These are phyloP conservation scores for Nilaparvata lugens DNA, from an alignment of 1,140 invertebrate genomes.

Conservation along the genomic window DNA sequence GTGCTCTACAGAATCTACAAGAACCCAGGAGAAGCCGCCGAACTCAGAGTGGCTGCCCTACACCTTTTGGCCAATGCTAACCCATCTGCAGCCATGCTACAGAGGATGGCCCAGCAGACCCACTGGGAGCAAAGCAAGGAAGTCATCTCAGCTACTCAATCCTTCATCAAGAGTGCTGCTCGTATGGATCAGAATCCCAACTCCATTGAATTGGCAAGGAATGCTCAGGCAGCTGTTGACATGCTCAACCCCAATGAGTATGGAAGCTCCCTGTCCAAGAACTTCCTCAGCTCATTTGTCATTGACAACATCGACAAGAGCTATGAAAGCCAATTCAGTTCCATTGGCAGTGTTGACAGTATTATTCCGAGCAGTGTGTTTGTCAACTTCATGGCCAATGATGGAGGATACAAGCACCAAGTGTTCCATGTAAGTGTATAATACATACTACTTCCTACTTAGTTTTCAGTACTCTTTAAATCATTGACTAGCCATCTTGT, in stretches of 20 bases:
- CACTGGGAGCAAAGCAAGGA: slow-evolving; percentile 46
- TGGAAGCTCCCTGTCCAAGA: slow-evolving; percentile 41
- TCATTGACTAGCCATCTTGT: slow-evolving; percentile 32
- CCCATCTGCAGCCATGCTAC: slow-evolving; percentile 49
- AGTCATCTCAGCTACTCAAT: too few relatives aligned
- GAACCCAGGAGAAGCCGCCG: slow-evolving; percentile 49
- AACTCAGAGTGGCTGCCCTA: slow-evolving; percentile 53
- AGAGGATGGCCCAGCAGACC: slow-evolving; percentile 56
- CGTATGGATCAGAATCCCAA: slow-evolving; percentile 26
- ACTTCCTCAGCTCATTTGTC: slow-evolving; percentile 34
- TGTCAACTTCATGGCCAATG: slow-evolving; percentile 31
- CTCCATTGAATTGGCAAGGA: slow-evolving; percentile 38
- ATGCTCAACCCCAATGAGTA: slow-evolving; percentile 45
- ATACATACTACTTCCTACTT: too few relatives aligned
- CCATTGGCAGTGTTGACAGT: slow-evolving; percentile 46
- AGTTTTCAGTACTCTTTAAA: too few relatives aligned
- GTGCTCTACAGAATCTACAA: slow-evolving; percentile 55
- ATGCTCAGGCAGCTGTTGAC: slow-evolving; percentile 43
- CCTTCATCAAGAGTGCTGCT: slow-evolving; percentile 40
- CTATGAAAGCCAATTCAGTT: slow-evolving; percentile 33
- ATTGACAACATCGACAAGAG: slow-evolving; percentile 37
- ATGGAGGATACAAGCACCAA: slow-evolving; percentile 39
- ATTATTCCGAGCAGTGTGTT: slow-evolving; percentile 40
- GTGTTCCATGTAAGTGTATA: too few relatives aligned
- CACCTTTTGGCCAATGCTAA: slow-evolving; percentile 44